Evolutionary conservation across 1,140 invertebrate genomes (phyloP).

Genomic region (Lordiphosa collinella): DNA sequence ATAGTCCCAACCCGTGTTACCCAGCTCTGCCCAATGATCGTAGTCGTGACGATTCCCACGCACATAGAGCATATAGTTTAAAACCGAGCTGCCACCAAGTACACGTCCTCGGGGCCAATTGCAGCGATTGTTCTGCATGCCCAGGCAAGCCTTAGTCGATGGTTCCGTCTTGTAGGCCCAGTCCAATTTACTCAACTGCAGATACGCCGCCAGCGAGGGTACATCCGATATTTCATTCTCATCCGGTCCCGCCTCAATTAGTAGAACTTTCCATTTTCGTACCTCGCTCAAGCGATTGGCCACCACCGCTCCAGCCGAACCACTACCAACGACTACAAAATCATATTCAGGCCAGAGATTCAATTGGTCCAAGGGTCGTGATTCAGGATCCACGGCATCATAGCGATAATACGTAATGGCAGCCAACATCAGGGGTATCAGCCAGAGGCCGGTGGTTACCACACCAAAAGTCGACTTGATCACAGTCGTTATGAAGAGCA

Average conservation of each 20-base stretch:
- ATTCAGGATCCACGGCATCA: slow-evolving; percentile 89
- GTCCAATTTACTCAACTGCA: slow-evolving; percentile 92
- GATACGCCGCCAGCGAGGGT: slow-evolving; percentile 91
- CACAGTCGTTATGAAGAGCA: slow-evolving; percentile 86
- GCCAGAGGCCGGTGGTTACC: slow-evolving; percentile 87
- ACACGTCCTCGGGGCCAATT: slow-evolving; percentile 93
- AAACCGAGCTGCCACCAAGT: slow-evolving; percentile 92
- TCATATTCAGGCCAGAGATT: slow-evolving; percentile 86
- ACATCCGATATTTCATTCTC: slow-evolving; percentile 95
- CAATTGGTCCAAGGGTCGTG: slow-evolving; percentile 83
- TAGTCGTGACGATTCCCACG: slow-evolving; percentile 91
- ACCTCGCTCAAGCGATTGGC: slow-evolving; percentile 93
- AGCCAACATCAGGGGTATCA: slow-evolving; percentile 89
- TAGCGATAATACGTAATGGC: slow-evolving; percentile 91
- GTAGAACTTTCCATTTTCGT: slow-evolving; percentile 88
- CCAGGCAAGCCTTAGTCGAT: slow-evolving; percentile 89
- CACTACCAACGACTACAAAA: slow-evolving; percentile 93
- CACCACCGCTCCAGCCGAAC: slow-evolving; percentile 89
- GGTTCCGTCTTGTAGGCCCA: slow-evolving; percentile 96
- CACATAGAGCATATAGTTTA: slow-evolving; percentile 97
- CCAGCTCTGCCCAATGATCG: slow-evolving; percentile 92
- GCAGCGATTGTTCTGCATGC: slow-evolving; percentile 87
- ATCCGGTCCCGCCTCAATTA: slow-evolving; percentile 95
- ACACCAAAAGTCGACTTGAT: slow-evolving; percentile 87
- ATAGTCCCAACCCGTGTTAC: slow-evolving; percentile 94